Evolutionary conservation across 1,140 invertebrate species (phyloP), one percentile per base, ranked within the genome.

Genomic region (Nasonia longicornis): DNA sequence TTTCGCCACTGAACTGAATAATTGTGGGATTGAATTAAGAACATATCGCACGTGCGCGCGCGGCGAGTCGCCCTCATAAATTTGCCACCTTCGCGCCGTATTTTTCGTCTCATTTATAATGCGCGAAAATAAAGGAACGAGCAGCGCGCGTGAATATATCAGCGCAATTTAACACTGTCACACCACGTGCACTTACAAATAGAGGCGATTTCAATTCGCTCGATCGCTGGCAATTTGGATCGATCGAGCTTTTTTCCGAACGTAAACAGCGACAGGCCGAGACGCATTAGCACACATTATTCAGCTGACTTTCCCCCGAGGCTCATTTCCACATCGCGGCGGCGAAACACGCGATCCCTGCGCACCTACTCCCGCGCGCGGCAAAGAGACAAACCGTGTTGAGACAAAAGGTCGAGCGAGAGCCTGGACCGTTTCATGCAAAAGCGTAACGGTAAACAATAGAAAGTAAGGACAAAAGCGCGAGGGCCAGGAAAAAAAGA

Each of bases 381-480:
- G 2, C 14, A 52, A 52, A 52, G 48, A 52, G 48, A 52, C 48
- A 52, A 52, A 3, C 48, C 12, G 48, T 52, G 16, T 20, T 20
- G 16, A 58, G 52, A 58, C 52, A 58, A 58, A 58, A 58, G 52
- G 20, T 58, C 52, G 52, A n/a, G 2, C 1, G 4, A 58, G 31
- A 58, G 14, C 20, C 16, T 58, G 14, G 52, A 58, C 52, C 16
- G 1, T 58, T 58, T n/a, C 52, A 20, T 67, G 64, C 64, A 67
- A 31, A 67, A 67, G 64, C 20, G 20, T 72, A 72, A 72, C 38
- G 26, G 26, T 52, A 77, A 77, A 77, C 38, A 69, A 70, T 78
- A 58, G 45, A 71, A 71, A 35, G 26, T 22, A 78, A 71, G 1
- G 20, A 22, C 31, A 78, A 52, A 26, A 69, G 52, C 14, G 52